A percentile compares a stretch with the other conserved stretches of the same genome.
Conservation (phyloP, 2,888 invertebrate genomes). For the Cheiracanthium punctorium region DNA sequence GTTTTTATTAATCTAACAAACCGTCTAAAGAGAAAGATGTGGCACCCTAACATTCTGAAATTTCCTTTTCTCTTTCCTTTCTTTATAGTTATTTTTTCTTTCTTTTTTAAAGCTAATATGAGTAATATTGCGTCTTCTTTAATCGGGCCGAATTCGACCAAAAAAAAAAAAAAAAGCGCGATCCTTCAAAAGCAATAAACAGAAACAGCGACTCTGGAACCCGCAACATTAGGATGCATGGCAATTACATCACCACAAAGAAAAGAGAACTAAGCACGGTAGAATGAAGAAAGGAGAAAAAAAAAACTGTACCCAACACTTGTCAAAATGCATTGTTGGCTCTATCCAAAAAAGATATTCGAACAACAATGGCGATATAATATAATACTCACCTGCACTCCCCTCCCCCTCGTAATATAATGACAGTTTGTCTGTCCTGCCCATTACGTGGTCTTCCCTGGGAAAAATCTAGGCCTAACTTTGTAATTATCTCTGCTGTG, state of each 20-base stretch:
- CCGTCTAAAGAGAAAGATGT: too few relatives aligned
- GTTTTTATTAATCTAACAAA: too few relatives aligned
- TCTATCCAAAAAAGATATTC: constrained; percentile 26
- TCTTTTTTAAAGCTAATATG: too few relatives aligned
- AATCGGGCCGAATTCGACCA: too few relatives aligned
- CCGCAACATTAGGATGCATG: constrained; percentile 8
- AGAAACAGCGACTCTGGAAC: constrained; percentile 2
- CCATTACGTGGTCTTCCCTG: constrained; percentile 52
- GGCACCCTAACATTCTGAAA: too few relatives aligned
- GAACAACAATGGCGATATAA: constrained; percentile 45
- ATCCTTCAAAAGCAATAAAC: constrained; percentile 33
- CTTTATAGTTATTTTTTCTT: too few relatives aligned
- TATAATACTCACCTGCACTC: constrained; percentile 8
- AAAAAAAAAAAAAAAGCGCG: constrained; percentile 15
- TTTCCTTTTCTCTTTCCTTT: too few relatives aligned
- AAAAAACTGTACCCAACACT: constrained; percentile 33
- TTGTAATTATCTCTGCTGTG: constrained; percentile 64
- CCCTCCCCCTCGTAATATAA: constrained; percentile 35
- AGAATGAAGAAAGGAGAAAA: constrained; percentile 17
- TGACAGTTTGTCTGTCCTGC: constrained; percentile 65
- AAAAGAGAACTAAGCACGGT: too few relatives aligned
- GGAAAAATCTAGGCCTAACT: constrained; percentile 58
- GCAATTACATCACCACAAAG: constrained; percentile 36
- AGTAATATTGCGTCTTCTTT: too few relatives aligned
- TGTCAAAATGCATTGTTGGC: constrained; percentile 61